Base-by-base conservation (phyloP, 2,888 invertebrate genomes). In the Heliconius ethilla region DNA sequence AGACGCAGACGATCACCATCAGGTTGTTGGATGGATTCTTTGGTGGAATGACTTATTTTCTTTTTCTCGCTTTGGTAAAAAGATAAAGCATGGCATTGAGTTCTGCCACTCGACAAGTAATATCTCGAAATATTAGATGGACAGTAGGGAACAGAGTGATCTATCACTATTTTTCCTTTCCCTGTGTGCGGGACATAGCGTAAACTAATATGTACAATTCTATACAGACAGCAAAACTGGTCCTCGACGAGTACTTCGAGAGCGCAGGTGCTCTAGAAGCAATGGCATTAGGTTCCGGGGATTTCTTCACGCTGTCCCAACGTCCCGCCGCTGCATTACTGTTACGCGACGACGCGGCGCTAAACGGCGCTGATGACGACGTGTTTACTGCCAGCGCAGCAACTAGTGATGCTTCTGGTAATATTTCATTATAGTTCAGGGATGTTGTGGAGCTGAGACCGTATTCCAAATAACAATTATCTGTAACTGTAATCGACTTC, bases 241-340 rank as follows among this genome's bases (percentile, higher is more conserved):
- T 98, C 83, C 93, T 98, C 86, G 98, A 98, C 89, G 98, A 98
- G 91, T 97, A 97, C 91, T 98, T 98, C 87, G 94, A 94, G 88
- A 93, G 93, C 86, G 92, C 92, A 81, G 90, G 91, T 85, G 94
- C 90, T 75, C 89, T 91, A 87, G 95, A 93, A 88, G 92, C 92
- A 81, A 87, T 93, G 87, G 93, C 92, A 85, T 91, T 91, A 79
- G 94, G 94, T 75, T 93, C 94, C 79, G 94, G 94, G 79, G 94
- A 95, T 89, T 94, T 95, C 91, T 95, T 94, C 90, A 94, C 94
- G 84, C 88, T 94, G 87, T 94, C 93, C 86, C 93, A 93, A 90
- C 92, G 94, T 45, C 94, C 94, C 80, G 93, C 91, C 85, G 94
- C 94, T 83, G 94, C 94, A 82, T 88, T 93, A 84, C 87, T 94